Percentiles rank a stretch among this genome's conserved stretches.
Conservation (phyloP, 2,113 vertebrate genomes). For the Paradoxurus hermaphroditus region DNA sequence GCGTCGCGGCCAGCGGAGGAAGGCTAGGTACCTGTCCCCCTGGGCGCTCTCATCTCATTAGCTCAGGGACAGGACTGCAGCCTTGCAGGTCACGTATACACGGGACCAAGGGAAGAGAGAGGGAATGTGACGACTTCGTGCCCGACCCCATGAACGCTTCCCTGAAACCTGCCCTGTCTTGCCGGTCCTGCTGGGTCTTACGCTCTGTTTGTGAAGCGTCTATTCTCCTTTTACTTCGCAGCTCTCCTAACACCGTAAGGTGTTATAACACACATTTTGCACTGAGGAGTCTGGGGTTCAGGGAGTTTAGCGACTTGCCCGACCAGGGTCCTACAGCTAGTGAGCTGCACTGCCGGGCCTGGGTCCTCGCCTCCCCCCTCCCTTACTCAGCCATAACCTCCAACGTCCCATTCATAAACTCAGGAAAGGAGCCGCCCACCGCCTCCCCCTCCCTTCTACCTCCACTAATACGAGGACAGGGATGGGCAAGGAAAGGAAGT, state of each 20-base stretch:
- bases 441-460: background rate
- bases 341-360: background rate
- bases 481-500: background rate
- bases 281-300: background rate
- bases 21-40: slow-evolving; percentile 79
- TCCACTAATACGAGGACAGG: background rate
- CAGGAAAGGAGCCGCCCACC: background rate
- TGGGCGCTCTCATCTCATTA: background rate
- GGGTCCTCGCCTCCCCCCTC: background rate
- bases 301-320: background rate
- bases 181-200: background rate
- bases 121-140: background rate
- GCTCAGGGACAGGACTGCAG: background rate
- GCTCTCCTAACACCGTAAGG: background rate
- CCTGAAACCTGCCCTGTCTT: background rate
- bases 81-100: background rate
- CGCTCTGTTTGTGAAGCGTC: background rate
- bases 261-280: background rate
- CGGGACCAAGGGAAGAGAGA: background rate
- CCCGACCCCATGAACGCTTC: background rate
- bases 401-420: background rate
- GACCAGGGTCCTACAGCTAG: background rate
- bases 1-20: slow-evolving; percentile 81
- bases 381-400: background rate
- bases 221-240: background rate